Percentiles rank a stretch among this genome's conserved stretches.
Conservation (phyloP, 2,888 invertebrate species). For the Blera fallax region DNA sequence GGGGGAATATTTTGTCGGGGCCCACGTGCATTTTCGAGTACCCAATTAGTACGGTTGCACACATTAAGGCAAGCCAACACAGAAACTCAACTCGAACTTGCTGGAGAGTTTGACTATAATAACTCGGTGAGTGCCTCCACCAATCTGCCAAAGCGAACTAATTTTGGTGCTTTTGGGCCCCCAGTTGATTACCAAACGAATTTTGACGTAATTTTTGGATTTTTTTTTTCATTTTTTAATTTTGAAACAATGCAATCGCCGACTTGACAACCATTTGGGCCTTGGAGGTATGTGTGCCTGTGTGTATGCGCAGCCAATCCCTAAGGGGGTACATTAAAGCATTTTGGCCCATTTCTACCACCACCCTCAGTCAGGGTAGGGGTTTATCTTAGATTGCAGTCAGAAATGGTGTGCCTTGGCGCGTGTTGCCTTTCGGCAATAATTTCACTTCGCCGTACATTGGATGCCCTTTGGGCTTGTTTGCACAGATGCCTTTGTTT, state of each 20-base stretch:
- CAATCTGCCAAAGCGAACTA: slow-evolving; percentile 25
- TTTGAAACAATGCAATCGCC: slow-evolving; percentile 50
- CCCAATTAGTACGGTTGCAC: slow-evolving; percentile 56
- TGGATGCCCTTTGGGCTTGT: slow-evolving; percentile 68
- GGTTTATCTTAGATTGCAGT: slow-evolving; percentile 67
- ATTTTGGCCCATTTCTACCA: slow-evolving; percentile 49
- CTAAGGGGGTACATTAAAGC: slow-evolving; percentile 32
- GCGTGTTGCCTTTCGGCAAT: slow-evolving; percentile 66
- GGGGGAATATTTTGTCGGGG: slow-evolving; percentile 20
- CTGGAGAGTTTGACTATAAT: slow-evolving; percentile 17
- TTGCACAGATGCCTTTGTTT: slow-evolving; percentile 72
- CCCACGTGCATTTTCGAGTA: slow-evolving; percentile 60
- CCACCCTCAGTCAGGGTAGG: slow-evolving; percentile 22
- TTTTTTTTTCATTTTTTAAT: too few species aligned
- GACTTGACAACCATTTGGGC: slow-evolving; percentile 50
- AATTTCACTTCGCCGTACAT: slow-evolving; percentile 53
- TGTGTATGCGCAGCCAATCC: slow-evolving; percentile 12
- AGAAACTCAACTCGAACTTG: background rate
- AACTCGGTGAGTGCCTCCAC: background rate
- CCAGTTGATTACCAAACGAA: slow-evolving; percentile 11
- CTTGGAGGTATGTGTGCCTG: background rate
- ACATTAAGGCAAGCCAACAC: background rate
- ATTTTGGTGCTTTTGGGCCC: slow-evolving; percentile 5
- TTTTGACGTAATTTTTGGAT: slow-evolving; percentile 11
- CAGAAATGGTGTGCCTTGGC: slow-evolving; percentile 49